Percentiles rank a stretch among this genome's conserved stretches.
phyloP scores from a whole-genome alignment of 2,797 vertebrate genomes.

The Channallabes apus region DNA sequence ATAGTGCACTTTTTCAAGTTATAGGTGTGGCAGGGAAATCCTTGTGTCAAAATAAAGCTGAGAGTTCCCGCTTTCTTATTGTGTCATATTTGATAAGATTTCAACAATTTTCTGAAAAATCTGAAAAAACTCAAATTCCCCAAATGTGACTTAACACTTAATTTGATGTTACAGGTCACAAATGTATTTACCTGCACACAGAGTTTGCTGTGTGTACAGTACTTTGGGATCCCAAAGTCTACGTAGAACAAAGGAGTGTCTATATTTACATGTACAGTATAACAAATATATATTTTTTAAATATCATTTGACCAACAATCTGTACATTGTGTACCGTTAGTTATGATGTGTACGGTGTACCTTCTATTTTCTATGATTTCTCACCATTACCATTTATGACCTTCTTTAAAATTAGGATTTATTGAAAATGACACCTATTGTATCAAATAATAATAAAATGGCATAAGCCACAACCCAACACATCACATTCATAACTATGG shows the following conservation, averaged over 20 bases:
- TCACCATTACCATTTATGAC: neutral
- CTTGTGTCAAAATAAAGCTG: no score
- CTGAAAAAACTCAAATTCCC: no score
- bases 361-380: neutral
- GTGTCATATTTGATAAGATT: no score
- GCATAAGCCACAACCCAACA: neutral
- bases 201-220: neutral
- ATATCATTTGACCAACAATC: neutral
- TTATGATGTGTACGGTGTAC: neutral
- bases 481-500: conserved; percentile 22
- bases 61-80: no score
- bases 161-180: neutral
- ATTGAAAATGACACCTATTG: neutral
- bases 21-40: no score
- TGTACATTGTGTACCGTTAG: neutral
- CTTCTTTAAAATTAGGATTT: neutral
- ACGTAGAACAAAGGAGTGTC: neutral
- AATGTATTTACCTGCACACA: neutral
- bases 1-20: no score
- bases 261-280: neutral
- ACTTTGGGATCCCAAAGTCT: neutral
- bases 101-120: no score
- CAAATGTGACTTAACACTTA: no score
- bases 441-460: conserved; percentile 16
- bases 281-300: neutral